These are phyloP conservation scores for Nephrotoma appendiculata DNA, from an alignment of 2,888 invertebrate species.

Conservation along the genomic window DNA sequence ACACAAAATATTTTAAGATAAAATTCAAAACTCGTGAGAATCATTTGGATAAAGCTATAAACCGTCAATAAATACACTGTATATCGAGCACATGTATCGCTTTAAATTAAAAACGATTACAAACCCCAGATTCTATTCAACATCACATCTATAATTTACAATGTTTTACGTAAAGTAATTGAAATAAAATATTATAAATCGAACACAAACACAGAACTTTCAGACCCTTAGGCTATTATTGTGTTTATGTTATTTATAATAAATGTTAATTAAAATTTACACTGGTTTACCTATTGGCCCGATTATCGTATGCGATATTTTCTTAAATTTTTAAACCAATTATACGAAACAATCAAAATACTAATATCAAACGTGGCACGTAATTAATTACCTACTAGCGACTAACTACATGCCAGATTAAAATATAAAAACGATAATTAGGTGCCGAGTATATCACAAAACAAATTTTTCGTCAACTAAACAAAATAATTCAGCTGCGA, in stretches of 20 bases:
- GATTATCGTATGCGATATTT: not conserved
- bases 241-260: not conserved
- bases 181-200: not conserved
- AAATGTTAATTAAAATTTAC: not conserved
- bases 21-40: too few relatives aligned
- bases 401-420: not conserved
- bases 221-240: not conserved
- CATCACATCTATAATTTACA: not conserved
- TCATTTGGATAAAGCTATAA: too few relatives aligned
- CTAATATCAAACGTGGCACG: not conserved
- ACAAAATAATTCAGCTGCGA: not conserved
- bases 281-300: too few relatives aligned
- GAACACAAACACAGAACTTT: not conserved
- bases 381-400: not conserved
- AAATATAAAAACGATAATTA: not conserved
- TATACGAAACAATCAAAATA: too few relatives aligned
- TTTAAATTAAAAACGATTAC: not conserved
- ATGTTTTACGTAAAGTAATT: not conserved
- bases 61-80: too few relatives aligned
- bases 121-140: not conserved
- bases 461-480: not conserved
- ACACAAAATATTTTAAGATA: too few relatives aligned
- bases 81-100: too few relatives aligned
- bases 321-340: not conserved
- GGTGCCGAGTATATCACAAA: not conserved